These are phyloP conservation scores for Melangyna quadrimaculata DNA, from an alignment of 2,888 invertebrate genomes.

Conservation along the genomic window DNA sequence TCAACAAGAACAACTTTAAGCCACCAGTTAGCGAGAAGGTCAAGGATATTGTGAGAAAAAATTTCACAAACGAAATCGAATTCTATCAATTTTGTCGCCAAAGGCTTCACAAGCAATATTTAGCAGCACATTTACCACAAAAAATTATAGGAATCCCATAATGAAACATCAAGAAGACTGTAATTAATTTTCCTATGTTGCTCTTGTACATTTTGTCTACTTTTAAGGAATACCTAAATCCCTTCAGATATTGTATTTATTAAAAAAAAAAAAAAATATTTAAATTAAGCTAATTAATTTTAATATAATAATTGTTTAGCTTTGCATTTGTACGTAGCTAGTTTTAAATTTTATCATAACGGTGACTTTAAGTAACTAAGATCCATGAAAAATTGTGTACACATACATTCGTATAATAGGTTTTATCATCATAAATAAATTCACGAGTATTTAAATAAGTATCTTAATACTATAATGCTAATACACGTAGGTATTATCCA, in stretches of 20 bases:
- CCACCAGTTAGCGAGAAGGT: slow-evolving; percentile 93
- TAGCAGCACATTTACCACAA: slow-evolving; percentile 84
- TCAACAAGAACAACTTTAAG: slow-evolving; percentile 93
- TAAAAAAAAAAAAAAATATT: slow-evolving; percentile 19
- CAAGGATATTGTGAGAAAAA: slow-evolving; percentile 91
- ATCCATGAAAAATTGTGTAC: background rate
- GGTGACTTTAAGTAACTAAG: background rate
- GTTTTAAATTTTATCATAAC: background rate
- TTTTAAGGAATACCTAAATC: background rate
- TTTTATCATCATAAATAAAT: background rate
- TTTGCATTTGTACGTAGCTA: background rate
- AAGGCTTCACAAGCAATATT: slow-evolving; percentile 89
- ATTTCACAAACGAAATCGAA: slow-evolving; percentile 94
- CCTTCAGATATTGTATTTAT: slow-evolving; percentile 53
- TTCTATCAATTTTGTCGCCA: slow-evolving; percentile 95
- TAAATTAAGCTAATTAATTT: slow-evolving; percentile 10
- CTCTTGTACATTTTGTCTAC: slow-evolving; percentile 39
- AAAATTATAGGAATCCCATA: slow-evolving; percentile 73
- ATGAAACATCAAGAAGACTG: slow-evolving; percentile 6
- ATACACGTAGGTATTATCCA: too few relatives aligned
- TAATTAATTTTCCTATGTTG: slow-evolving; percentile 2
- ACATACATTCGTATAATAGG: background rate
- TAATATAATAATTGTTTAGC: background rate
- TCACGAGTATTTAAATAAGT: too few relatives aligned
- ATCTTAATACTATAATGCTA: too few relatives aligned